These are phyloP conservation scores for Yponomeuta evonymella DNA, from an alignment of 2,888 invertebrate species.

Conservation along the genomic window DNA sequence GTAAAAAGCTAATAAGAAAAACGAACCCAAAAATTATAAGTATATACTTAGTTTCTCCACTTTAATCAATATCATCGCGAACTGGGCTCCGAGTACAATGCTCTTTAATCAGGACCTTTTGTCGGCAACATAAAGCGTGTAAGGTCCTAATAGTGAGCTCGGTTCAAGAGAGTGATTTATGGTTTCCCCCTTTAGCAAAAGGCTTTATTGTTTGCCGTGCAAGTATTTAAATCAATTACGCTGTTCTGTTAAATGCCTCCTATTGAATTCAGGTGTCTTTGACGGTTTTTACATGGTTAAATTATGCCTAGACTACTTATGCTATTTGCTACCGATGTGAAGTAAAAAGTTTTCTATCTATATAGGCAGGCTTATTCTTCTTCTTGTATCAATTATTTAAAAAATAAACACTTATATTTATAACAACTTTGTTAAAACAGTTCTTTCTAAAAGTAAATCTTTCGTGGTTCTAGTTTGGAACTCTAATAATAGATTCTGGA, in stretches of 20 bases:
- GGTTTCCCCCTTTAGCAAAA: constrained; percentile 30
- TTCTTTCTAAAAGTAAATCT: too few relatives aligned
- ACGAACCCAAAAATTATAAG: not conserved
- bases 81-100: constrained; percentile 19
- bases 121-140: constrained; percentile 24
- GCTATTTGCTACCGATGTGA: too few relatives aligned
- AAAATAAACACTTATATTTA: too few relatives aligned
- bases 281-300: too few relatives aligned
- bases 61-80: constrained; percentile 7
- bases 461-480: too few relatives aligned
- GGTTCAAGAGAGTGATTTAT: constrained; percentile 39
- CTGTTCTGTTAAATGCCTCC: not conserved
- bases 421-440: too few relatives aligned
- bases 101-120: constrained; percentile 24
- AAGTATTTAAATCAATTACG: constrained; percentile 34
- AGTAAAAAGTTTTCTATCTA: too few relatives aligned
- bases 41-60: not conserved
- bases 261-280: not conserved
- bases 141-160: constrained; percentile 30
- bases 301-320: too few relatives aligned
- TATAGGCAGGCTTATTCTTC: too few relatives aligned
- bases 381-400: too few relatives aligned
- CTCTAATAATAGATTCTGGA: too few relatives aligned
- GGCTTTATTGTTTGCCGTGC: constrained; percentile 30
- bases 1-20: too few relatives aligned